phyloP scores from a whole-genome alignment of 1,140 invertebrate species.

The Ceratina japonica region DNA sequence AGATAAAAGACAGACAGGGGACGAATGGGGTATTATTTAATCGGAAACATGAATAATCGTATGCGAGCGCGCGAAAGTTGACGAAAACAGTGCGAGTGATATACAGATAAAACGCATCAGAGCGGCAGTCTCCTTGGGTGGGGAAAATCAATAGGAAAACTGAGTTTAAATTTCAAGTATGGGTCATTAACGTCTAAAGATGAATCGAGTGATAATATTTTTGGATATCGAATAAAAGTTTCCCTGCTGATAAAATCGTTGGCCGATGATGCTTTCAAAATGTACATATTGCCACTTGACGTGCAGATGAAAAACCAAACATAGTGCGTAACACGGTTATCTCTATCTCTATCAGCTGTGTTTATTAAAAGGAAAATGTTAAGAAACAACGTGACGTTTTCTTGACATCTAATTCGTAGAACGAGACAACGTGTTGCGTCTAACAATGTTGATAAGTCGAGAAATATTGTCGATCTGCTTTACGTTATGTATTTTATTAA shows the following conservation, averaged over 20 bases:
- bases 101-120: conserved; percentile 20
- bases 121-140: conserved; percentile 54
- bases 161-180: conserved; percentile 56
- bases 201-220: conserved; percentile 24
- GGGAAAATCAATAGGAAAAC: conserved; percentile 72
- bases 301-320: neutral
- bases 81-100: conserved; percentile 14
- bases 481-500: conserved; percentile 28
- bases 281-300: conserved; percentile 8
- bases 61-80: conserved; percentile 20
- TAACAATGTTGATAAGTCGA: conserved; percentile 23
- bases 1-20: neutral
- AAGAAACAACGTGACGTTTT: conserved; percentile 6
- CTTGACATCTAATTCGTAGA: conserved; percentile 33
- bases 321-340: neutral
- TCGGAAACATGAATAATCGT: neutral
- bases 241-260: neutral
- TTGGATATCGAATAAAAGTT: neutral
- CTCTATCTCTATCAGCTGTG: conserved; percentile 27
- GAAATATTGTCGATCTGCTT: conserved; percentile 32
- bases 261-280: conserved; percentile 13
- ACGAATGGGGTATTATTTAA: neutral
- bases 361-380: conserved; percentile 34
- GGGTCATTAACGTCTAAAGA: conserved; percentile 36
- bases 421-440: neutral